Percentiles rank a stretch among this genome's conserved stretches.
Conservation (phyloP, 2,113 vertebrate species). For the Carettochelys insculpta region DNA sequence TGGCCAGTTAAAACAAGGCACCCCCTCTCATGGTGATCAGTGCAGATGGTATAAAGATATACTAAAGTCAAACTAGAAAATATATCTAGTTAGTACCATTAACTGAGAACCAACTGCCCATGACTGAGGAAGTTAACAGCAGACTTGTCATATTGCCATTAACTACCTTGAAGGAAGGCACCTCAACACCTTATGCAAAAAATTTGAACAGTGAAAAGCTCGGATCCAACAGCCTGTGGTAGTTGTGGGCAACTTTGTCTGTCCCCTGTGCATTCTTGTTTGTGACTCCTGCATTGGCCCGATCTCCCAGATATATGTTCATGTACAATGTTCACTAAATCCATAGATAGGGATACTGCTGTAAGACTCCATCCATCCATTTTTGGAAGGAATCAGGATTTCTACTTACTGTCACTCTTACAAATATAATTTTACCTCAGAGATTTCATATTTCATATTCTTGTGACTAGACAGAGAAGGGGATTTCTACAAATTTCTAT, state of each 20-base stretch:
- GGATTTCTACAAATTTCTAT: conserved; percentile 20
- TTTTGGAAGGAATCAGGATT: conserved; percentile 36
- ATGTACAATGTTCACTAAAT: background rate
- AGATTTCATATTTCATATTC: conserved; percentile 47
- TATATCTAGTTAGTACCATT: background rate
- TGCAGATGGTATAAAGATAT: no score
- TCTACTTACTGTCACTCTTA: conserved; percentile 36
- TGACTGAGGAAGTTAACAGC: background rate
- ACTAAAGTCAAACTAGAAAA: background rate
- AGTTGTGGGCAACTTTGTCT: background rate
- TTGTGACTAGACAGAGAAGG: conserved; percentile 52
- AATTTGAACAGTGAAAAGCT: background rate
- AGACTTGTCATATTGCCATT: background rate
- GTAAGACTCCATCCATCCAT: background rate
- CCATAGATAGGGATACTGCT: background rate
- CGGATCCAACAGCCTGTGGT: background rate
- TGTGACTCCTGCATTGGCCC: background rate
- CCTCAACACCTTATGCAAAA: background rate
- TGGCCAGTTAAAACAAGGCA: no score
- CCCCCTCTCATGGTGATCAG: no score
- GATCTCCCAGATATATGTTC: background rate
- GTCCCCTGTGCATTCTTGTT: background rate
- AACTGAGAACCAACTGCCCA: background rate
- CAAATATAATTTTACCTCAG: conserved; percentile 36
- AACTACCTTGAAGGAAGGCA: background rate